Base-by-base conservation (phyloP, 2,797 vertebrate genomes). In the Sylvia borin region DNA sequence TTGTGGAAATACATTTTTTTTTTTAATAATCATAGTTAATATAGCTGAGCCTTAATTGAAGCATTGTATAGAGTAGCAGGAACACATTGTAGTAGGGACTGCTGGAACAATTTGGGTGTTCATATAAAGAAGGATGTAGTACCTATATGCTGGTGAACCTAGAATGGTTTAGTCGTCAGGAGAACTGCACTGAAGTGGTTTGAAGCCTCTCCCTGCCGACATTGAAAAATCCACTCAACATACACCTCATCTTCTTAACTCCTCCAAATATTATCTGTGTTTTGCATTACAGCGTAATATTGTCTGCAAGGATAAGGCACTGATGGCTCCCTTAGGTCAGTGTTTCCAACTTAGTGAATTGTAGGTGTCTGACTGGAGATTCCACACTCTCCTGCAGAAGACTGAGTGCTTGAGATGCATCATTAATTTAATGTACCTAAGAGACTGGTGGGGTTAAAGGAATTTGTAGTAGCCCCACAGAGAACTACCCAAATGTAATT, bases 401-500 rank as follows among this genome's bases (percentile, higher is more conserved):
- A 97, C 74, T 88, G 87, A 93, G 82, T 88, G 80, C 92, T 94
- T 76, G 67, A 96, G 93, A 95, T 84, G 91, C 93, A 76, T 97
- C 92, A 88, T 97, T 97, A 93, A 97, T 97, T 96, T 97, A 95
- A 96, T 93, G 90, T 76, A 92, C 82, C 90, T 85, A 72, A 96
- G 92, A 94, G 70, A 88, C 91, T 92, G 85, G 83, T 88, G 85
- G 60, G 76, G 86, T 96, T 96, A 96, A 97, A 97, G 93, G 96
- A 95, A 96, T 96, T 93, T 79, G 62, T 85, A 62, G 91, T 68
- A 80, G 66, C 75, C 91, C 93, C 93, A 95, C 77, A 70, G 96
- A 97, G 95, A 96, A 73, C 64, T 82, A 88, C 72, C 70, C 74
- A 81, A 66, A 88, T 85, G 68, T 82, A 77, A 93, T 96, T 95